Evolutionary conservation across 1,140 invertebrate species (phyloP).

Genomic region (Drosophila pallidifrons): DNA sequence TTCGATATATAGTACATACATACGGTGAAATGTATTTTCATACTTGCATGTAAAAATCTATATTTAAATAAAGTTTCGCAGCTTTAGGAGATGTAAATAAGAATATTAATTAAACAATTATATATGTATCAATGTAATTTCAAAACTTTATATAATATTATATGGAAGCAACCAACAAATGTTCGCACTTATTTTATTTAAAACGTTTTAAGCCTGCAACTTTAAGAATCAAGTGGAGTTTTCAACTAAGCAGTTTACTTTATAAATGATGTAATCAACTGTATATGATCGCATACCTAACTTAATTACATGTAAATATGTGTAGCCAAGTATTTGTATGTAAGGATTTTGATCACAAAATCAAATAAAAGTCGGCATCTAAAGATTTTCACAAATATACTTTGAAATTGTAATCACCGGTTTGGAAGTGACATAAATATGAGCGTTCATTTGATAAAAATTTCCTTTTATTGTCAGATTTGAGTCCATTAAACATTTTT

Average conservation of each 20-base stretch:
- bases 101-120: constrained; percentile 22
- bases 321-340: constrained; percentile 1
- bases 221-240: neutral
- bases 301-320: neutral
- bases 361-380: neutral
- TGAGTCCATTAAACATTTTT: too few species aligned
- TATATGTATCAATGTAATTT: constrained; percentile 22
- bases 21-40: constrained; percentile 83
- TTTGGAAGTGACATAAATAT: too few species aligned
- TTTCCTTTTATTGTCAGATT: too few species aligned
- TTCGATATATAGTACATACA: constrained; percentile 58
- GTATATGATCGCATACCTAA: neutral
- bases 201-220: neutral
- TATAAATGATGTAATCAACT: neutral
- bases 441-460: too few species aligned
- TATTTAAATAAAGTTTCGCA: constrained; percentile 79
- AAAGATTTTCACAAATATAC: neutral
- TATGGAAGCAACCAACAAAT: constrained; percentile 12
- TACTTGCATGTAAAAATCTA: constrained; percentile 80
- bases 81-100: constrained; percentile 75
- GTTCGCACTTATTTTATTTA: neutral
- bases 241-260: neutral
- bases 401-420: too few species aligned
- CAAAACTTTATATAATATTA: constrained; percentile 15
- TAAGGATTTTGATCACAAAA: neutral